Percentiles rank a stretch among this genome's conserved stretches.
phyloP scores from a whole-genome alignment of 2,888 invertebrate species.

The Ceraclea dissimilis region DNA sequence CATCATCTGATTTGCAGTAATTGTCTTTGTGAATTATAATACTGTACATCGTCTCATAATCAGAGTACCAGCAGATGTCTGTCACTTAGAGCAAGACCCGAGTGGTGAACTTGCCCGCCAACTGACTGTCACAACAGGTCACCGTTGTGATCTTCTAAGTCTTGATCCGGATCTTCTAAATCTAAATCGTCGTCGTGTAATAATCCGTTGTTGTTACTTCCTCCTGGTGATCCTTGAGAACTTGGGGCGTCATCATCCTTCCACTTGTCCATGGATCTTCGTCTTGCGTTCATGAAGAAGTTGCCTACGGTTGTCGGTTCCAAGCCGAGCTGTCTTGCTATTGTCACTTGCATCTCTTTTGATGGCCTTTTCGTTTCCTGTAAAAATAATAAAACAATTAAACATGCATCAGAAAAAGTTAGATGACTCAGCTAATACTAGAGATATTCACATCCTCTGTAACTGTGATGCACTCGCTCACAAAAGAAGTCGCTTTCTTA shows the following conservation, averaged over 20 bases:
- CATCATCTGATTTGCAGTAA: too few relatives aligned
- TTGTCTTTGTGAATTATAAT: too few relatives aligned
- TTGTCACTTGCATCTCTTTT: constrained; percentile 99
- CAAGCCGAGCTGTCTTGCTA: constrained; percentile 91
- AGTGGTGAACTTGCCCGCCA: constrained; percentile 19
- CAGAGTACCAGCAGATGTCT: constrained; percentile 45
- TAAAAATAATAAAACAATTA: constrained; percentile 28
- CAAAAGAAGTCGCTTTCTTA: too few relatives aligned
- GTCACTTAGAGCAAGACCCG: constrained; percentile 26
- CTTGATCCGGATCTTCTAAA: constrained; percentile 44
- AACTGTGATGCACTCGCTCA: too few relatives aligned
- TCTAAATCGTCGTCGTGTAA: constrained; percentile 44
- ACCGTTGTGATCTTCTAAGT: constrained; percentile 42
- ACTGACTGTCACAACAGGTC: constrained; percentile 29
- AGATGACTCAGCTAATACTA: too few relatives aligned
- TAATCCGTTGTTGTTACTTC: constrained; percentile 36
- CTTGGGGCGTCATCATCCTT: constrained; percentile 81
- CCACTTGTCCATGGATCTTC: constrained; percentile 98
- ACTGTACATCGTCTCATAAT: too few relatives aligned
- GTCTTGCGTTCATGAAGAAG: constrained; percentile 99
- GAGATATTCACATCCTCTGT: too few relatives aligned
- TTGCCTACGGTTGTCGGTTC: constrained; percentile 98
- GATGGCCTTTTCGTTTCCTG: constrained; percentile 98
- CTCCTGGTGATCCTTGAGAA: constrained; percentile 40
- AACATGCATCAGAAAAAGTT: neutral